Percentiles rank a stretch among this genome's conserved stretches.
phyloP scores from a whole-genome alignment of 2,113 vertebrate species.

The Syrrhaptes paradoxus region DNA sequence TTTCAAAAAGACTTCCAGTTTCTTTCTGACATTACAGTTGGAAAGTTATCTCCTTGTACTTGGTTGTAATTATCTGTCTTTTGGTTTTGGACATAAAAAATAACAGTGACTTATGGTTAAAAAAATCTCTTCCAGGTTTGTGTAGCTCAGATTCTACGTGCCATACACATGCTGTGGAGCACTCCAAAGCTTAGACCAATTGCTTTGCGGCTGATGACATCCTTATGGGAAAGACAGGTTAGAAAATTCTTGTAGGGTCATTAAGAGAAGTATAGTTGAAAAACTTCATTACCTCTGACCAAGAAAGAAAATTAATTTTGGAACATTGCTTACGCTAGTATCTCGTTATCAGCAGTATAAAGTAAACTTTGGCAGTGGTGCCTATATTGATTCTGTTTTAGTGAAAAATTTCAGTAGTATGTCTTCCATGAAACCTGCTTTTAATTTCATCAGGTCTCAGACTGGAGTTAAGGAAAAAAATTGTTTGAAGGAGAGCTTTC shows the following conservation, averaged over 20 bases:
- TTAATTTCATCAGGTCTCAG: neutral
- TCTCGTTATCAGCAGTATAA: neutral
- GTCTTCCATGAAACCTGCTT: neutral
- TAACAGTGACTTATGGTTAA: neutral
- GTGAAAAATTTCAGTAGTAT: neutral
- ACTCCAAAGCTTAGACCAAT: slow-evolving; percentile 83
- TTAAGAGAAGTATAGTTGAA: neutral
- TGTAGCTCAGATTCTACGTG: slow-evolving; percentile 86
- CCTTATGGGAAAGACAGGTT: slow-evolving; percentile 96
- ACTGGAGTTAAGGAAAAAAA: neutral
- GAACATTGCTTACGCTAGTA: neutral
- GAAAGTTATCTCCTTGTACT: neutral
- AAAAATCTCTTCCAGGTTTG: slow-evolving; percentile 82
- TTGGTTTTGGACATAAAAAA: neutral
- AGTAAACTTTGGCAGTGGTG: neutral
- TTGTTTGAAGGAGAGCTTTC: neutral
- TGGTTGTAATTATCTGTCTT: neutral
- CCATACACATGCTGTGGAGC: slow-evolving; percentile 83
- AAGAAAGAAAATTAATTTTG: neutral
- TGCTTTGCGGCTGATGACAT: slow-evolving; percentile 85
- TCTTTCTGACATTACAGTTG: neutral
- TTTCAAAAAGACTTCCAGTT: neutral
- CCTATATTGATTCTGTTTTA: neutral
- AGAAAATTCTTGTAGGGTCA: neutral
- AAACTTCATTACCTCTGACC: neutral